These are phyloP conservation scores for Unio pictorum DNA, from an alignment of 2,888 invertebrate species.

Conservation along the genomic window DNA sequence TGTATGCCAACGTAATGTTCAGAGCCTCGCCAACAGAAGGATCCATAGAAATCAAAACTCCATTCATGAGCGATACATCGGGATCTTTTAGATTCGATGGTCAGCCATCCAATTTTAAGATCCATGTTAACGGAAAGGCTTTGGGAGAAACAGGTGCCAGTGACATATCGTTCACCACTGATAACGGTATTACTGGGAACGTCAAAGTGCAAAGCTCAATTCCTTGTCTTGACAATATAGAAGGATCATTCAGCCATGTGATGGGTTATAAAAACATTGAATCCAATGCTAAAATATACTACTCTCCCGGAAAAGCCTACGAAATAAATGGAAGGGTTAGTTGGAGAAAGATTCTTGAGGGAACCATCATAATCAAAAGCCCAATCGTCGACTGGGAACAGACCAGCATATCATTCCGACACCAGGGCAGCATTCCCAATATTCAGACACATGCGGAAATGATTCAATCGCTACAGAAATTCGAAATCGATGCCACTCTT, in stretches of 20 bases:
- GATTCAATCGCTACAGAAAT: slow-evolving; percentile 7
- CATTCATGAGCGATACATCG: slow-evolving; percentile 5
- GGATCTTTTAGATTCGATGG: slow-evolving; percentile 11
- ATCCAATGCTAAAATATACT: no score
- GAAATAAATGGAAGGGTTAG: slow-evolving; percentile 10
- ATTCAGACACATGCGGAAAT: slow-evolving; percentile 18
- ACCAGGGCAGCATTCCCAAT: slow-evolving; percentile 14
- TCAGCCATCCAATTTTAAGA: slow-evolving; percentile 1
- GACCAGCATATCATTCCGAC: slow-evolving; percentile 11
- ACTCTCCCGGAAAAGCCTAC: no score
- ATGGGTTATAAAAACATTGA: no score
- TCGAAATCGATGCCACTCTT: slow-evolving; percentile 5
- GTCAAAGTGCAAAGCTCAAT: no score
- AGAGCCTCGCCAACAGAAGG: not conserved
- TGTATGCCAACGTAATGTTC: no score
- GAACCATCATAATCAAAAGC: slow-evolving; percentile 31
- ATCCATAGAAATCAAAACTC: slow-evolving; percentile 6
- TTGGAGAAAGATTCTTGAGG: slow-evolving; percentile 12
- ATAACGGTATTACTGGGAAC: no score
- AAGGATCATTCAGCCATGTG: no score
- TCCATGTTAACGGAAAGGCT: not conserved
- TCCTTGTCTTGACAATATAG: no score
- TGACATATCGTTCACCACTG: no score
- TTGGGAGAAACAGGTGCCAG: no score
- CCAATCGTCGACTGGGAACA: slow-evolving; percentile 32